A percentile compares a stretch with the other conserved stretches of the same genome.
phyloP scores from a whole-genome alignment of 1,140 invertebrate species.

The Phthorimaea operculella region DNA sequence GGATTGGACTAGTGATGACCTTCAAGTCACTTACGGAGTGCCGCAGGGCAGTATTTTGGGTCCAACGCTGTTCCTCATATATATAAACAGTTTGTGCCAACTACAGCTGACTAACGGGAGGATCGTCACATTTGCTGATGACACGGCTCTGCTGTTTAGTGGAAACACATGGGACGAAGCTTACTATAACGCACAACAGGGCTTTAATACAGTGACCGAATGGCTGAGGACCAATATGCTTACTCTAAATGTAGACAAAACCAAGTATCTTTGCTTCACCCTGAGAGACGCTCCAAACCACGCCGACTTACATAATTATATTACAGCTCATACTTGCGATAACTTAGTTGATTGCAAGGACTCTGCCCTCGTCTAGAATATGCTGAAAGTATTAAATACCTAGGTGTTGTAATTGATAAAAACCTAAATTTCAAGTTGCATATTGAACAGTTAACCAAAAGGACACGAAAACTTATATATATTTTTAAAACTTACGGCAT shows the following conservation, averaged over 20 bases:
- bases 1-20: not conserved
- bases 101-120: no score
- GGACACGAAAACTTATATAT: not conserved
- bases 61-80: not conserved
- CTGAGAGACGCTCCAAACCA: not conserved
- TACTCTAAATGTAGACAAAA: not conserved
- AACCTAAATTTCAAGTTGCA: not conserved
- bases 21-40: not conserved
- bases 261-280: not conserved
- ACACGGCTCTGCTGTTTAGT: not conserved
- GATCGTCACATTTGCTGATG: not conserved
- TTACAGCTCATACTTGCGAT: not conserved
- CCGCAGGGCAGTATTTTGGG: constrained; percentile 1
- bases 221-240: not conserved
- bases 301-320: not conserved
- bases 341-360: not conserved
- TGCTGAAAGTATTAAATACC: not conserved
- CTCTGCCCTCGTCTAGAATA: not conserved
- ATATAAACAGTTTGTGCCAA: not conserved
- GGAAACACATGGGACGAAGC: not conserved
- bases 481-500: not conserved
- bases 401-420: not conserved
- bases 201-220: not conserved
- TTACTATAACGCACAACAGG: not conserved
- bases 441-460: not conserved